Evolutionary conservation across 2,113 vertebrate species (phyloP), one percentile per base, ranked within the genome.

Genomic region (Asarcornis scutulata): DNA sequence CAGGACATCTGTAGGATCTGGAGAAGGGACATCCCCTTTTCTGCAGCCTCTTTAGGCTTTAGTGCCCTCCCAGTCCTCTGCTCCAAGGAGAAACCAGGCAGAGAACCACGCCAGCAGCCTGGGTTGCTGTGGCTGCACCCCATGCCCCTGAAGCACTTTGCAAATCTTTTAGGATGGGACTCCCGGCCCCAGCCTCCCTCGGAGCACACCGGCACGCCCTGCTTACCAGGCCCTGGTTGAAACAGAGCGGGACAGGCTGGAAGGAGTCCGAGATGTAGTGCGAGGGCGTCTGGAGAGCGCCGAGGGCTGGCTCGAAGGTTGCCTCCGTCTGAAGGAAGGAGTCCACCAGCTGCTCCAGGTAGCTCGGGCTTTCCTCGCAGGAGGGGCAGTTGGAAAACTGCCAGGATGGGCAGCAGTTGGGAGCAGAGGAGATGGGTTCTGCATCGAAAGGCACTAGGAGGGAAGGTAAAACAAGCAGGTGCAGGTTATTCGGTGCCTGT

Each of bases 151-250:
- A 46, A 75, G 6, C 80, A 56, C 46, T n/a, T 38, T 52, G 12
- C 50, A 25, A 25, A 74, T 38, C 26, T 2, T 46, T 36, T 76
- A 7, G n/a, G 63, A 34, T 4, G n/a, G 6, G 76, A 17, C 7
- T 15, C 63, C 79, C 59, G 7, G 18, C 64, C 75, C 62, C 50
- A 25, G 23, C 64, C 78, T 63, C 76, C 95, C 86, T 76, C 76
- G 32, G 91, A 68, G 27, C 12, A 21, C 2, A 2, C 62, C 55
- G 32, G 78, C 32, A 63, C 20, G 18, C 77, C 52, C 60, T 77
- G 69, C 97, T 97, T 99, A 99, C 99, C 99, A 98, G 96, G 87
- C 91, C 98, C 62, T 98, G 98, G 81, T 95, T 98, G 81, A 98
- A 98, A 95, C 97, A 98, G 88, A 98, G 98, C 11, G 98, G 95